These are phyloP conservation scores for Myodes glareolus DNA, from an alignment of 2,113 vertebrate species.

Conservation along the genomic window DNA sequence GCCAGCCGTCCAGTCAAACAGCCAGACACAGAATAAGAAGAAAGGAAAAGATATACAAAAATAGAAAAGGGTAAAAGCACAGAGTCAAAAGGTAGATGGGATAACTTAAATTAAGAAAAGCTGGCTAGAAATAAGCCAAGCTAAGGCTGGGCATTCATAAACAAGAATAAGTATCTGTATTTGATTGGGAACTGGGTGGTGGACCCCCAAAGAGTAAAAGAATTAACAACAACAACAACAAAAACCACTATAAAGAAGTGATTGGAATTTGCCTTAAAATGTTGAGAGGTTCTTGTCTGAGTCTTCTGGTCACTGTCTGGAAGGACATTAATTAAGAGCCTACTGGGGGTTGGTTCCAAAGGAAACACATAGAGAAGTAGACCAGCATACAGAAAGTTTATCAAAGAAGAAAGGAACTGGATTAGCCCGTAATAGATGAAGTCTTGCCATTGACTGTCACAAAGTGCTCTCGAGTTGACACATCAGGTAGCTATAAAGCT, in stretches of 20 bases:
- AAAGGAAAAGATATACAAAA: too few species aligned
- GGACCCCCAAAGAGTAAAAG: too few species aligned
- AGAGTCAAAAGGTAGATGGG: too few species aligned
- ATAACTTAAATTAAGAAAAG: too few species aligned
- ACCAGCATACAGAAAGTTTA: not conserved
- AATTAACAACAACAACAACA: too few species aligned
- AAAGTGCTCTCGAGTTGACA: not conserved
- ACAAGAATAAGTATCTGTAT: too few species aligned
- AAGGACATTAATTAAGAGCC: conserved; percentile 11
- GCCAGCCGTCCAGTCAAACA: too few species aligned
- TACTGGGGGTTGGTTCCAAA: not conserved
- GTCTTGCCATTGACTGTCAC: not conserved
- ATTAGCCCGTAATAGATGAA: not conserved
- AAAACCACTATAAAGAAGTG: not conserved
- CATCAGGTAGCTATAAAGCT: not conserved
- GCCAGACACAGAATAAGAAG: too few species aligned
- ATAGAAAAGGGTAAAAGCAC: too few species aligned
- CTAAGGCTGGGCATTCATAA: too few species aligned
- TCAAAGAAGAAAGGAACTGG: not conserved
- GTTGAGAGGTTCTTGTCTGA: not conserved
- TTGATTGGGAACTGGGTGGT: too few species aligned
- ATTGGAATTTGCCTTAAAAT: not conserved
- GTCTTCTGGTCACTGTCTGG: not conserved
- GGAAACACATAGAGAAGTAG: not conserved
- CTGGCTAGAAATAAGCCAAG: too few species aligned